Evolutionary conservation across 2,888 invertebrate species (phyloP).

Genomic region (Acholoe squamosa): DNA sequence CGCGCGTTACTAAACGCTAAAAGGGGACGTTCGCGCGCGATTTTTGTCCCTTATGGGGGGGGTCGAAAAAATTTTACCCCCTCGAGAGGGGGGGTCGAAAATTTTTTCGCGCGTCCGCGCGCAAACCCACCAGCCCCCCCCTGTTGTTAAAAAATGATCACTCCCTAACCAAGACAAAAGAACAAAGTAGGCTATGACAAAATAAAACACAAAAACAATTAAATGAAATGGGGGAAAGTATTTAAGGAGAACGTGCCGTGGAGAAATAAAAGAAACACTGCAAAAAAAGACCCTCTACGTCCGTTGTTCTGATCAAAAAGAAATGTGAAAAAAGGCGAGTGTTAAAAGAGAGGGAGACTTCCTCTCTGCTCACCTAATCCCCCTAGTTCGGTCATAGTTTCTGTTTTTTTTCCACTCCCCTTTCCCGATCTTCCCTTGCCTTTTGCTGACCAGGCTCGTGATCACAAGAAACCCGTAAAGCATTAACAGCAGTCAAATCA

Average conservation of each 20-base stretch:
- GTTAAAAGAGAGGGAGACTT: background rate
- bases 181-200: background rate
- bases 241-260: background rate
- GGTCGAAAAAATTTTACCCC: too few species aligned
- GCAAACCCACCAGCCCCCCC: too few species aligned
- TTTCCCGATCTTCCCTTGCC: background rate
- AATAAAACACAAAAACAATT: background rate
- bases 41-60: too few species aligned
- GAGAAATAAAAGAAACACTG: background rate
- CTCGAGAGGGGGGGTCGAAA: too few species aligned
- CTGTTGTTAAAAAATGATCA: too few species aligned
- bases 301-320: constrained; percentile 14
- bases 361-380: background rate
- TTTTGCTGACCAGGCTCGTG: background rate
- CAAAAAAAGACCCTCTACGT: background rate
- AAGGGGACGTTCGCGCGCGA: too few species aligned
- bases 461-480: background rate
- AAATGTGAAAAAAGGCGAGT: background rate
- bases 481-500: background rate
- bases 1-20: too few species aligned
- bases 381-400: constrained; percentile 5
- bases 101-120: too few species aligned
- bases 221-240: background rate
- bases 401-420: background rate
- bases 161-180: background rate